Evolutionary conservation across 2,797 vertebrate genomes (phyloP), one percentile per base, ranked within the genome.

Genomic region (Rousettus madagascariensis): DNA sequence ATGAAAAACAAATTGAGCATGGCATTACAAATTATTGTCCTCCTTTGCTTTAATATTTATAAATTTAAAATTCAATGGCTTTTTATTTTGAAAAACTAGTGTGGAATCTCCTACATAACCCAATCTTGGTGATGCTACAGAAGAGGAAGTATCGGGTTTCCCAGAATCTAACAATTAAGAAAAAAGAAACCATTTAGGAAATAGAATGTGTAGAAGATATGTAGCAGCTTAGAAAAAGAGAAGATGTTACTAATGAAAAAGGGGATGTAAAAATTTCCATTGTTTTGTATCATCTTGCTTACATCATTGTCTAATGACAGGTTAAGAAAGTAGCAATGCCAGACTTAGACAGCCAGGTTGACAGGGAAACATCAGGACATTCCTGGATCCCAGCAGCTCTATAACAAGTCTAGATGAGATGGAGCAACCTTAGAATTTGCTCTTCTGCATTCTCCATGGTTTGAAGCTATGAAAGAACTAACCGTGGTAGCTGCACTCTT

Each of bases 61-160:
- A 89, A 68, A 69, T 69, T 80, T 69, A 26, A 95, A 90, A 82
- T 74, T 74, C 51, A 82, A 4, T 74, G 26, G 7, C 41, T 77
- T 82, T 86, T 75, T 28, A 86, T 86, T 68, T 92, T 74, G 41
- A 74, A 92, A 91, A 86, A 84, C 4, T 66, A 22, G 16, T 68
- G 3, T 63, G 10, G 38, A 22, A 9, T 55, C 17, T 85, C 36
- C 36, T 75, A 61, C 22, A 16, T 69, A 86, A 19, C 33, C 5
- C 36, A 75, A 63, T 16, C 20, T 26, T 80, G 30, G 20, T 63
- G 26, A 80, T 61, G 36, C 26, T 53, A 33, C 46, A 33, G 43
- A 17, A 72, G 6, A 22, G 15, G 24, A 66, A 9, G 38, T 36
- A 24, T 85, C 5, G 68, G 36, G 7, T 41, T 55, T 82, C 46